Percentiles rank a stretch among this genome's conserved stretches.
phyloP scores from a whole-genome alignment of 2,797 vertebrate genomes.

The Galaxias olidus region DNA sequence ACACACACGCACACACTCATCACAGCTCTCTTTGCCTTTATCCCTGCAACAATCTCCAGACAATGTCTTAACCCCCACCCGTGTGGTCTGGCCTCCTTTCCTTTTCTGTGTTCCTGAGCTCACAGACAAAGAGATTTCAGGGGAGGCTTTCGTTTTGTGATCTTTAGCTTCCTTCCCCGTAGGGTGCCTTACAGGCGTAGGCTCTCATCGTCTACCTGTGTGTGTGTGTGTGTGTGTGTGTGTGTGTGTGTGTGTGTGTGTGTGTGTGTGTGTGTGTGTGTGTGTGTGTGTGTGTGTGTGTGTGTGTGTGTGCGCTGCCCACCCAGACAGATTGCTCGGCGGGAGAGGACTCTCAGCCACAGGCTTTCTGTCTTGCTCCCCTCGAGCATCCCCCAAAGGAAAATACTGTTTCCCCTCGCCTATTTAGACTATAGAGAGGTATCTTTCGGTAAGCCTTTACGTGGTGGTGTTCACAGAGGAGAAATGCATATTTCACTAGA shows the following conservation, averaged over 20 bases:
- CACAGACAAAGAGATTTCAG: conserved; percentile 23
- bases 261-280: background rate
- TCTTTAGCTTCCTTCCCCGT: conserved; percentile 36
- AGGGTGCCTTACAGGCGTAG: background rate
- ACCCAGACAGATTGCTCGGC: too few relatives aligned
- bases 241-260: too few relatives aligned
- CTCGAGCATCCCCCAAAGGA: too few relatives aligned
- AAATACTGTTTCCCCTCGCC: too few relatives aligned
- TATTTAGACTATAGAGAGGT: too few relatives aligned
- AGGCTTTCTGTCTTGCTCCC: too few relatives aligned
- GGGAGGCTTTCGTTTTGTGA: conserved; percentile 28
- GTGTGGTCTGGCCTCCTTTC: background rate
- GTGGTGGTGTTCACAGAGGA: too few relatives aligned
- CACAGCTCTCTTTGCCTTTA: conserved; percentile 24
- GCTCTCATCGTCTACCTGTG: background rate
- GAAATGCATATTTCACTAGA: too few relatives aligned
- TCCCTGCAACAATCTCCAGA: too few relatives aligned
- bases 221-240: too few relatives aligned
- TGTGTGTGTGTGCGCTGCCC: background rate
- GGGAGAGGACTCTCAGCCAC: too few relatives aligned
- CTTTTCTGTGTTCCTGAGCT: background rate
- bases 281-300: conserved; percentile 1
- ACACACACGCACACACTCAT: conserved; percentile 33
- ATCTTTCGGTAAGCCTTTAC: too few relatives aligned
- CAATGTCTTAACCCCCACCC: background rate